Conservation (phyloP, 1,140 invertebrate species). For the Apis cerana region DNA sequence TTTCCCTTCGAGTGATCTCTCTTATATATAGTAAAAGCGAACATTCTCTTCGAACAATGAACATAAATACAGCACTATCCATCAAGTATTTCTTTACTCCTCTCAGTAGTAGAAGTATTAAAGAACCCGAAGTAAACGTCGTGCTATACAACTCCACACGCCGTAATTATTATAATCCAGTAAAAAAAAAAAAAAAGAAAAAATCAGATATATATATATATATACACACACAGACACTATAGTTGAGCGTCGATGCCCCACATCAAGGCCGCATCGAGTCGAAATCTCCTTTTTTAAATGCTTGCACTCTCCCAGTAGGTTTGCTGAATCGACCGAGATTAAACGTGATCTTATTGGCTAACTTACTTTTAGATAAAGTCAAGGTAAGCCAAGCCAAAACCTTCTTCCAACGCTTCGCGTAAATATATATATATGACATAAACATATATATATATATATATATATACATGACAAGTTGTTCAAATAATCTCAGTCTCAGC, state of each 20-base stretch:
- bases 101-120: slow-evolving; percentile 29
- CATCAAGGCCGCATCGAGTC: slow-evolving; percentile 2
- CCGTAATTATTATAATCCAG: slow-evolving; percentile 34
- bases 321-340: slow-evolving; percentile 16
- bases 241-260: slow-evolving; percentile 21
- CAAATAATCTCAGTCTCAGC: slow-evolving; percentile 5
- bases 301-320: slow-evolving; percentile 44
- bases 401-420: slow-evolving; percentile 14
- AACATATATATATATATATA: no score
- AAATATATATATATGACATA: no score
- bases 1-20: background rate
- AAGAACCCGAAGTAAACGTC: slow-evolving; percentile 13
- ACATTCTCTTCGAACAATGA: background rate
- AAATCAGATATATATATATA: no score
- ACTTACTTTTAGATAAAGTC: background rate
- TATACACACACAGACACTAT: background rate
- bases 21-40: background rate
- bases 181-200: background rate
- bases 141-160: slow-evolving; percentile 9
- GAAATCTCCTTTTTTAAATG: slow-evolving; percentile 14
- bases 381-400: slow-evolving; percentile 22
- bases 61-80: slow-evolving; percentile 31
- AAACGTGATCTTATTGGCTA: background rate
- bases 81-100: slow-evolving; percentile 36
- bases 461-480: background rate